phyloP scores from a whole-genome alignment of 2,888 invertebrate genomes.

The Caenorhabditis sp. region DNA sequence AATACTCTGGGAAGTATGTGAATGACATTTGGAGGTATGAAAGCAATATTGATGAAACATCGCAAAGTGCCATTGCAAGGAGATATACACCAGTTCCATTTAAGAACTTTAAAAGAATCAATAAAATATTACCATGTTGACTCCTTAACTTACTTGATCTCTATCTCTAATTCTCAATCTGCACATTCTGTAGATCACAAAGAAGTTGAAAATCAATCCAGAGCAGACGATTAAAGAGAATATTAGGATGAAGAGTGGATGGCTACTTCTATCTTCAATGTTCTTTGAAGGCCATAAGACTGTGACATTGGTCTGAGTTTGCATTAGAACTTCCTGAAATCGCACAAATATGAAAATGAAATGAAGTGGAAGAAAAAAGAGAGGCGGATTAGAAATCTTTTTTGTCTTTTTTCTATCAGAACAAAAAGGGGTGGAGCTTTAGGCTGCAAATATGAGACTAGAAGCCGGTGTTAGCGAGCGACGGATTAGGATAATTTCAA shows the following conservation, averaged over 20 bases:
- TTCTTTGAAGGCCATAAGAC: not conserved
- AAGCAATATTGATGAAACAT: conserved; percentile 53
- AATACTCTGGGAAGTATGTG: conserved; percentile 5
- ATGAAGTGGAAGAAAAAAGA: no score
- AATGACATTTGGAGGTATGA: conserved; percentile 48
- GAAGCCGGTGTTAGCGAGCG: no score
- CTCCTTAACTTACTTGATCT: conserved; percentile 52
- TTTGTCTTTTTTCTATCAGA: no score
- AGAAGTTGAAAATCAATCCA: conserved; percentile 55
- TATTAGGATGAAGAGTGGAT: not conserved
- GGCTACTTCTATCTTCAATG: not conserved
- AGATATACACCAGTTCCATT: conserved; percentile 63
- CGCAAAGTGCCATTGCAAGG: conserved; percentile 55
- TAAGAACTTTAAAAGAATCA: conserved; percentile 62
- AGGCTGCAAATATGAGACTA: no score
- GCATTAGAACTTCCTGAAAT: no score
- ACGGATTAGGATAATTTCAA: no score
- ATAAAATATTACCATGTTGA: no score
- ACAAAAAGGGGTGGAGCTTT: no score
- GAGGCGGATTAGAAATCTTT: no score
- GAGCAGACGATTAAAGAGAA: conserved; percentile 41
- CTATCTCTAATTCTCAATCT: conserved; percentile 45
- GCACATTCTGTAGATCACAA: conserved; percentile 56
- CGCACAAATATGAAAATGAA: no score
- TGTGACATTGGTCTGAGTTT: not conserved